Conservation (phyloP, 2,888 invertebrate genomes). For the Zele albiditarsus region DNA sequence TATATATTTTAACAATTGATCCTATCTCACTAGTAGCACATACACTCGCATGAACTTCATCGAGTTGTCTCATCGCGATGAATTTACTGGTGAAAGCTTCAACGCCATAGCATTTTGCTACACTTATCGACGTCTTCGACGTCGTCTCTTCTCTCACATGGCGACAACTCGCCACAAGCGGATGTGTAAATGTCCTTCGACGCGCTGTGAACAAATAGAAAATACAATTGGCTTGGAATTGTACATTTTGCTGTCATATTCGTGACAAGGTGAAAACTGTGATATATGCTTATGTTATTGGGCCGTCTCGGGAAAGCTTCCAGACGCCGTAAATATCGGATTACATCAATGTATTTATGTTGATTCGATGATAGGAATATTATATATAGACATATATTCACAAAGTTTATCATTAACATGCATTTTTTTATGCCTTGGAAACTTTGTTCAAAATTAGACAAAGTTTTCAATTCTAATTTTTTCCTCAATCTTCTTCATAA, state of each 20-base stretch:
- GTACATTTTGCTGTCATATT: slow-evolving; percentile 16
- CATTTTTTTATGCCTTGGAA: no score
- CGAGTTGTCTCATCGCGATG: not conserved
- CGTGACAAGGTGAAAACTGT: not conserved
- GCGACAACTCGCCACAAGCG: not conserved
- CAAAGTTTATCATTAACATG: no score
- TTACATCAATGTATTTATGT: not conserved
- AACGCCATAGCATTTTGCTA: not conserved
- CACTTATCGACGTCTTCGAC: not conserved
- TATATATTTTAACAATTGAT: not conserved
- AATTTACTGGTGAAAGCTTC: not conserved
- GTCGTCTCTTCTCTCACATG: not conserved
- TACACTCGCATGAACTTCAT: not conserved
- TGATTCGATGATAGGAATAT: no score
- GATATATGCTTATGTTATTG: slow-evolving; percentile 1
- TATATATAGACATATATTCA: no score
- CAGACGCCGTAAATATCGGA: not conserved
- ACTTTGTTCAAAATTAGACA: no score
- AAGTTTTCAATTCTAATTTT: no score
- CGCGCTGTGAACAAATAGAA: slow-evolving; percentile 9
- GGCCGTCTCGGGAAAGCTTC: not conserved
- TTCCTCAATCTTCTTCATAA: no score
- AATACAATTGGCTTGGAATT: slow-evolving; percentile 1
- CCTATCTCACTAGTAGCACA: not conserved
- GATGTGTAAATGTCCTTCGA: slow-evolving; percentile 19